These are phyloP conservation scores for Zenarchopterus dispar DNA, from an alignment of 2,797 vertebrate genomes.

Conservation along the genomic window DNA sequence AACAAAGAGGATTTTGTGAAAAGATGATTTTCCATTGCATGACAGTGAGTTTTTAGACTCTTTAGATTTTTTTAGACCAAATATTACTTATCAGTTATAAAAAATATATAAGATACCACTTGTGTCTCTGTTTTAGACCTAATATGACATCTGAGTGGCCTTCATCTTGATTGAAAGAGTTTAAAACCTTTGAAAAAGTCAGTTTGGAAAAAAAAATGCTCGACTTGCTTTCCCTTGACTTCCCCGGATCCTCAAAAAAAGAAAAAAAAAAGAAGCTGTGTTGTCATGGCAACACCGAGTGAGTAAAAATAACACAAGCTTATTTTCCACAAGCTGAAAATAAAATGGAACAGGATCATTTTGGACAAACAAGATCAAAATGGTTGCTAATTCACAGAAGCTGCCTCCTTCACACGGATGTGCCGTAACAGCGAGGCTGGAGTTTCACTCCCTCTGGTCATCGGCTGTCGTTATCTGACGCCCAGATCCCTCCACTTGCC, in stretches of 20 bases:
- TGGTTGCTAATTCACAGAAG: conserved; percentile 78
- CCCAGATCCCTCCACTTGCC: conserved; percentile 71
- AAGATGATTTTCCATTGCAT: no score
- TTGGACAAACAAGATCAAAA: conserved; percentile 82
- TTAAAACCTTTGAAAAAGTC: conserved; percentile 37
- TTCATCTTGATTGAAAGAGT: conserved; percentile 32
- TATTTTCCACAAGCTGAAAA: conserved; percentile 82
- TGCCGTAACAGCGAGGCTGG: conserved; percentile 1
- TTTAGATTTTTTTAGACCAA: no score
- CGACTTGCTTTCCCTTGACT: conserved; percentile 67
- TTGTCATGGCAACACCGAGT: conserved; percentile 86
- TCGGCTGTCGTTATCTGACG: conserved; percentile 44
- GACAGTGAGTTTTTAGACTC: no score
- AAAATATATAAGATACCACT: no score
- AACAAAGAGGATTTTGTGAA: no score
- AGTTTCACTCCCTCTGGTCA: conserved; percentile 50
- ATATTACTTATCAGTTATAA: no score
- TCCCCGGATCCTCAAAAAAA: conserved; percentile 49
- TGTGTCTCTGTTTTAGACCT: no score
- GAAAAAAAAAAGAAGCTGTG: conserved; percentile 54
- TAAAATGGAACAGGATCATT: conserved; percentile 82
- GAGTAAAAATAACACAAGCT: conserved; percentile 87
- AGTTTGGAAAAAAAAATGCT: conserved; percentile 26
- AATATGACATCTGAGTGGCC: background rate
- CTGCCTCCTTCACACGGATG: conserved; percentile 30